These are phyloP conservation scores for Catocala nupta DNA, from an alignment of 2,888 invertebrate species.

Conservation along the genomic window DNA sequence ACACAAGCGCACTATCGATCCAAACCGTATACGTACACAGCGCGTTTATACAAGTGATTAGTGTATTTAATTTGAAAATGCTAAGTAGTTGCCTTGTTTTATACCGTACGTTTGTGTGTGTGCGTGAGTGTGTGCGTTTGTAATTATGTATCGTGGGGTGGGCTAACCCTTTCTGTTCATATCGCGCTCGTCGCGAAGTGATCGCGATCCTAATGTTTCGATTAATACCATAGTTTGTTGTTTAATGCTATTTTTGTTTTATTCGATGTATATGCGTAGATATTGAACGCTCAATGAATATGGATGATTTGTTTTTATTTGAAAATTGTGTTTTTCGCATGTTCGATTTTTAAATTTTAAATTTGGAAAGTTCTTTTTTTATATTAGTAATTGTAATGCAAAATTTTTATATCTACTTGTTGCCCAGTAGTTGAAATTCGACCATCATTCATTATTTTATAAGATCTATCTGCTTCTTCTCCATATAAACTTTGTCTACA, in stretches of 20 bases:
- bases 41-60: conserved; percentile 86
- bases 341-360: neutral
- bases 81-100: conserved; percentile 86
- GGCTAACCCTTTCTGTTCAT: conserved; percentile 78
- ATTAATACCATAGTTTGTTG: conserved; percentile 72
- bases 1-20: conserved; percentile 83
- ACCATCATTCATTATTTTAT: no score
- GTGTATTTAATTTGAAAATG: conserved; percentile 88
- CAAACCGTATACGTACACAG: conserved; percentile 68
- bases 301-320: conserved; percentile 2
- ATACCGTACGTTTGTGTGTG: conserved; percentile 68
- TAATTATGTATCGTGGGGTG: conserved; percentile 78
- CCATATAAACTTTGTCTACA: no score
- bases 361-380: neutral
- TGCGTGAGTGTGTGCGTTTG: conserved; percentile 65
- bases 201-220: conserved; percentile 78
- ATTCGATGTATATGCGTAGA: neutral
- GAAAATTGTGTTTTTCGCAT: neutral
- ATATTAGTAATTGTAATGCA: neutral
- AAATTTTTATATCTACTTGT: no score
- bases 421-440: no score
- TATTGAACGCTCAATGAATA: neutral
- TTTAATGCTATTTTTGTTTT: conserved; percentile 41
- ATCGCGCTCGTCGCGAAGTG: conserved; percentile 71
- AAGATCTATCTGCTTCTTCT: no score